Percentiles rank a stretch among this genome's conserved stretches.
Conservation (phyloP, 2,113 vertebrate species). For the Malurus cyaneus region DNA sequence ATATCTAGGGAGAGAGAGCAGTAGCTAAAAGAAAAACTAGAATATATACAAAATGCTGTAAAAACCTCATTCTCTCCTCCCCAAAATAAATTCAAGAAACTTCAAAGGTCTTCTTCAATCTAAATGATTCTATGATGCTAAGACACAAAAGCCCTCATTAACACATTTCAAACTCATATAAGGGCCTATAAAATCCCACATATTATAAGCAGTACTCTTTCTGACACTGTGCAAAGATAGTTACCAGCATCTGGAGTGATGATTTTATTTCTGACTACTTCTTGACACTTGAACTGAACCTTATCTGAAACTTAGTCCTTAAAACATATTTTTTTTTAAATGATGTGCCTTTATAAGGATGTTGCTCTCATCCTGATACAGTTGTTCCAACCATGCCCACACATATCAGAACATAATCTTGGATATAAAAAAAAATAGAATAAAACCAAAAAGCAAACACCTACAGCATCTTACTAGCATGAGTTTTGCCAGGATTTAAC, state of each 20-base stretch:
- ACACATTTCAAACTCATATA: not conserved
- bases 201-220: not conserved
- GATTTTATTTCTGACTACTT: not conserved
- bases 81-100: not conserved
- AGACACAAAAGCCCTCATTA: not conserved
- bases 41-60: not conserved
- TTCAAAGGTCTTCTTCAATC: not conserved
- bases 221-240: not conserved
- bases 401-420: not conserved
- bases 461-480: not conserved
- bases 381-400: not conserved
- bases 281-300: not conserved
- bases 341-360: not conserved
- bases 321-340: not conserved
- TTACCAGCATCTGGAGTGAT: not conserved
- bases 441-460: not conserved
- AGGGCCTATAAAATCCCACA: not conserved
- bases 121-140: not conserved
- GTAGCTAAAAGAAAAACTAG: not conserved
- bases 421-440: not conserved
- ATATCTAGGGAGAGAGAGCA: not conserved
- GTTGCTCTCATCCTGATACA: not conserved
- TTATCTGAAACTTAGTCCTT: not conserved
- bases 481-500: not conserved
- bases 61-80: not conserved